Conservation (phyloP, 2,113 vertebrate genomes). For the Deroptyus accipitrinus region DNA sequence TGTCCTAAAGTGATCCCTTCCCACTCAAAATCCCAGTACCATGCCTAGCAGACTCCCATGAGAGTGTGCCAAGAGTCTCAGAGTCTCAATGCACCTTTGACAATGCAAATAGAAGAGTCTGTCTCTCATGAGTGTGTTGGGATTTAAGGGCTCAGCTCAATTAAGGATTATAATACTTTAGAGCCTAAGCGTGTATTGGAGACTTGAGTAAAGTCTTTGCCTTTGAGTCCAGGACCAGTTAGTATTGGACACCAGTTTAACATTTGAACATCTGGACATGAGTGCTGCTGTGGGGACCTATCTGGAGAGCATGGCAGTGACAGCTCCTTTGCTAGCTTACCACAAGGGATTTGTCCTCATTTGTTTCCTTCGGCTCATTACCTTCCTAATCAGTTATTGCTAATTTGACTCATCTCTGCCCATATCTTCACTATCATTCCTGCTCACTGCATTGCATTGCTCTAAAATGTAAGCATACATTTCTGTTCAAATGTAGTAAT, state of each 20-base stretch:
- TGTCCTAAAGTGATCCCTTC: background rate
- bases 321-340: background rate
- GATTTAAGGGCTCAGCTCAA: background rate
- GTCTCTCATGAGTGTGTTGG: background rate
- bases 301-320: background rate
- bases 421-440: background rate
- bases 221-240: background rate
- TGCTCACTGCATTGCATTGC: background rate
- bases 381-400: background rate
- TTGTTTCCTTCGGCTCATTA: background rate
- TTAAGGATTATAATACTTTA: background rate
- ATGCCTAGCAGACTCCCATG: background rate
- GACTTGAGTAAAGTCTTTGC: background rate
- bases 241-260: background rate
- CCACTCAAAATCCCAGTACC: background rate
- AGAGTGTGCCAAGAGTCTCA: background rate
- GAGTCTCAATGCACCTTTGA: background rate
- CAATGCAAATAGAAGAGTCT: background rate
- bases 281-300: background rate
- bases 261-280: background rate
- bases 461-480: background rate
- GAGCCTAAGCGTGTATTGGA: background rate
- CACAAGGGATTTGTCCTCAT: background rate
- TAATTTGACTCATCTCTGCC: background rate
- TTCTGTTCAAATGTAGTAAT: background rate